Conservation (phyloP, 2,888 invertebrate genomes). For the Gasteruption jaculator region DNA sequence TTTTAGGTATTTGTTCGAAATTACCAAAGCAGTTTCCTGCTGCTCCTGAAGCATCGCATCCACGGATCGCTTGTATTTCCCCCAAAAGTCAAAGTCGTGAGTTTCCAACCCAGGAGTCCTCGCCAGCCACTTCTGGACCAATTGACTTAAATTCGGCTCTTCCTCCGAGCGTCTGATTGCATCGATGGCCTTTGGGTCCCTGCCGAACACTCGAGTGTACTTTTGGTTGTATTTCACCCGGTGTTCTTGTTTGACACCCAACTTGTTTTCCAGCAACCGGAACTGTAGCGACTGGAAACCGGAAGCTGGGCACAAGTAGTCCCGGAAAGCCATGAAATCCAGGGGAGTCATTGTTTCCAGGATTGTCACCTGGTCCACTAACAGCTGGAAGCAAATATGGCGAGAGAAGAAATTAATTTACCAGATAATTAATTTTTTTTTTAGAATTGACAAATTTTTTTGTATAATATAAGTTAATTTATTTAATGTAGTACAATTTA, state of each 20-base stretch:
- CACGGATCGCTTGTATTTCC: conserved; percentile 76
- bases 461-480: no score
- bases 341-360: conserved; percentile 98
- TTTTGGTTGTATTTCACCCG: conserved; percentile 92
- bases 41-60: conserved; percentile 68
- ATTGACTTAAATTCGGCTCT: conserved; percentile 78
- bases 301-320: conserved; percentile 89
- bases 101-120: conserved; percentile 88
- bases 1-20: no score
- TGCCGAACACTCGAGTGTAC: conserved; percentile 81
- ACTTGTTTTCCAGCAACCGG: conserved; percentile 91
- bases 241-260: conserved; percentile 75
- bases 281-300: conserved; percentile 98
- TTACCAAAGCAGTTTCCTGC: conserved; percentile 61
- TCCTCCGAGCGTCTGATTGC: conserved; percentile 67
- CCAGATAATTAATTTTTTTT: conserved; percentile 1
- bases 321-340: conserved; percentile 97
- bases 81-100: conserved; percentile 85
- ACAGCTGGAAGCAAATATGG: conserved; percentile 66
- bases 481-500: no score
- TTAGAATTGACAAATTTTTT: neutral
- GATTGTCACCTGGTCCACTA: conserved; percentile 96
- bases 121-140: conserved; percentile 91
- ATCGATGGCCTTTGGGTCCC: conserved; percentile 62
- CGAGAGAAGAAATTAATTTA: neutral